Evolutionary conservation across 2,113 vertebrate genomes (phyloP).

Genomic region (Geococcyx californianus): DNA sequence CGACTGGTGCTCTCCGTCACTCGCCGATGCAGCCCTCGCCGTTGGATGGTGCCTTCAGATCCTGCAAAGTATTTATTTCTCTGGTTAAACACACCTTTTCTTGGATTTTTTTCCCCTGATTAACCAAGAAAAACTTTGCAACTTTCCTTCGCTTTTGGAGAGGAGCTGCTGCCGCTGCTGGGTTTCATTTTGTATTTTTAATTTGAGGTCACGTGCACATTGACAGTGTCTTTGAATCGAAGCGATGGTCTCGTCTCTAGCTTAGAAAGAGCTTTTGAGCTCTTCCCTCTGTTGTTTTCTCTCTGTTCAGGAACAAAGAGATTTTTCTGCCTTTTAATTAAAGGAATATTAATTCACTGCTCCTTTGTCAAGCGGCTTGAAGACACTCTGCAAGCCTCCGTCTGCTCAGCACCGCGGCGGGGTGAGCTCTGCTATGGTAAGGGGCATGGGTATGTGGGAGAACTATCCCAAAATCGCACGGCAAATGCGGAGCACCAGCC

Average conservation of each 20-base stretch:
- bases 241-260: conserved; percentile 25
- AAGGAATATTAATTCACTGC: conserved; percentile 41
- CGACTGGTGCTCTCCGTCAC: background rate
- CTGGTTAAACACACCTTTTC: conserved; percentile 6
- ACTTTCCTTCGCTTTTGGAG: conserved; percentile 32
- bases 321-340: conserved; percentile 56
- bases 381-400: background rate
- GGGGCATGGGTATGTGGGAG: background rate
- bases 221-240: conserved; percentile 48
- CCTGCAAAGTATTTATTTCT: background rate
- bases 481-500: background rate
- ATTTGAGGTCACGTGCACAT: conserved; percentile 43
- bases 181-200: conserved; percentile 49
- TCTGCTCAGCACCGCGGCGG: background rate
- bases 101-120: background rate
- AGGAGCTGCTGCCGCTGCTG: conserved; percentile 23
- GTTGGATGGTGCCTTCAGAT: conserved; percentile 24
- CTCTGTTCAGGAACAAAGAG: conserved; percentile 62
- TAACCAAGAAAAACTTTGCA: conserved; percentile 60
- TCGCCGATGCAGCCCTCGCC: background rate
- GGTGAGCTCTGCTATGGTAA: background rate
- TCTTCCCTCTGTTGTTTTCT: conserved; percentile 60
- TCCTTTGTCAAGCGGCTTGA: conserved; percentile 5
- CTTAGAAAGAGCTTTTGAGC: conserved; percentile 50
- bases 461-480: background rate